A percentile compares a stretch with the other conserved stretches of the same genome.
phyloP scores from a whole-genome alignment of 2,888 invertebrate species.

The Tricholauxania praeusta region DNA sequence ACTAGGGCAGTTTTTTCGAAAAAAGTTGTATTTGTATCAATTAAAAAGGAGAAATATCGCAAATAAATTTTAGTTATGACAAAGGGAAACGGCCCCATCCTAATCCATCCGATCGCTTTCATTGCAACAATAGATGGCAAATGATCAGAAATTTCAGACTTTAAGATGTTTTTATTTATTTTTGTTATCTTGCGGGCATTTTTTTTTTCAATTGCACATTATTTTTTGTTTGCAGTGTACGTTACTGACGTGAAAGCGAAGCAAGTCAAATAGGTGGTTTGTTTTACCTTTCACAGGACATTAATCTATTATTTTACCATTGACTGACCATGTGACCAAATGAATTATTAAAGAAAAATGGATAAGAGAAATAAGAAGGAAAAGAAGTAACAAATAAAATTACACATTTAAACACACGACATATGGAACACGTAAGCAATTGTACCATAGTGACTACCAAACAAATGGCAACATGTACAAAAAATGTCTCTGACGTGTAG shows the following conservation, averaged over 20 bases:
- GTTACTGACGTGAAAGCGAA: background rate
- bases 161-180: too few relatives aligned
- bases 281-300: constrained; percentile 10
- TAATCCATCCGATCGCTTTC: too few relatives aligned
- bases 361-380: constrained; percentile 21
- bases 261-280: background rate
- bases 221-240: background rate
- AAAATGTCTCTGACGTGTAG: too few relatives aligned
- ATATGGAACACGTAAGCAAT: constrained; percentile 56
- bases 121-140: too few relatives aligned
- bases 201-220: too few relatives aligned
- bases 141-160: too few relatives aligned
- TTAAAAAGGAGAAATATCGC: too few relatives aligned
- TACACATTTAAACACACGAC: constrained; percentile 13
- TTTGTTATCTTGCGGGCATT: too few relatives aligned
- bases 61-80: too few relatives aligned
- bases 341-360: constrained; percentile 39
- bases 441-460: constrained; percentile 51
- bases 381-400: background rate
- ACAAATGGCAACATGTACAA: background rate
- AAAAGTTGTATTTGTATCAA: too few relatives aligned
- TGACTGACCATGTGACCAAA: constrained; percentile 25
- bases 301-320: constrained; percentile 31
- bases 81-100: too few relatives aligned
- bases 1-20: too few relatives aligned